Percentiles rank a stretch among this genome's conserved stretches.
These are phyloP conservation scores for Lordiphosa stackelbergi DNA, from an alignment of 1,140 invertebrate species.

Conservation along the genomic window DNA sequence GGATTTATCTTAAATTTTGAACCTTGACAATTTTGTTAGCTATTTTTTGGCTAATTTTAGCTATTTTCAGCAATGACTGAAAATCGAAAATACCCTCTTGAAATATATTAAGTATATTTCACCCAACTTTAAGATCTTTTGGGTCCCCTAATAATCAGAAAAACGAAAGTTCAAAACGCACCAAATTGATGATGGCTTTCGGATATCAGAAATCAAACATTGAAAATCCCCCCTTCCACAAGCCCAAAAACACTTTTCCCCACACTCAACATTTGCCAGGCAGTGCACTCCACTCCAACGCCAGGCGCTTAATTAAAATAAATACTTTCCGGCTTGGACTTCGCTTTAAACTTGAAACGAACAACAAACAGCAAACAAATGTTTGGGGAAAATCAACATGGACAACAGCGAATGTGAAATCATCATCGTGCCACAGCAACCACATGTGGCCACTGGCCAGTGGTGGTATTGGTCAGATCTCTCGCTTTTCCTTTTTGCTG, in stretches of 20 bases:
- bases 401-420: conserved; percentile 38
- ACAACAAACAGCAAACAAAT: conserved; percentile 25
- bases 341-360: conserved; percentile 19
- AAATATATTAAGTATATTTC: no score
- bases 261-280: conserved; percentile 14
- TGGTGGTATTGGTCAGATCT: conserved; percentile 10
- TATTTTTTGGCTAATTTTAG: no score
- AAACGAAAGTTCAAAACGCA: conserved; percentile 47
- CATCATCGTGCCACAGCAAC: conserved; percentile 13
- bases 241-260: not conserved
- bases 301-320: conserved; percentile 66
- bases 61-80: no score
- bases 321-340: conserved; percentile 65
- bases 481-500: conserved; percentile 48
- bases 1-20: no score
- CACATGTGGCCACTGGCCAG: conserved; percentile 43
- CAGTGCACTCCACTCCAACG: conserved; percentile 58
- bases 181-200: conserved; percentile 58
- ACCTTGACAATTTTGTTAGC: no score
- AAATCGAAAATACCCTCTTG: no score
- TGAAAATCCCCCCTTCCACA: not conserved
- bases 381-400: conserved; percentile 24
- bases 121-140: no score
- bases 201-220: conserved; percentile 52
- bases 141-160: no score